These are phyloP conservation scores for Antechinus flavipes DNA, from an alignment of 2,113 vertebrate genomes.

Conservation along the genomic window DNA sequence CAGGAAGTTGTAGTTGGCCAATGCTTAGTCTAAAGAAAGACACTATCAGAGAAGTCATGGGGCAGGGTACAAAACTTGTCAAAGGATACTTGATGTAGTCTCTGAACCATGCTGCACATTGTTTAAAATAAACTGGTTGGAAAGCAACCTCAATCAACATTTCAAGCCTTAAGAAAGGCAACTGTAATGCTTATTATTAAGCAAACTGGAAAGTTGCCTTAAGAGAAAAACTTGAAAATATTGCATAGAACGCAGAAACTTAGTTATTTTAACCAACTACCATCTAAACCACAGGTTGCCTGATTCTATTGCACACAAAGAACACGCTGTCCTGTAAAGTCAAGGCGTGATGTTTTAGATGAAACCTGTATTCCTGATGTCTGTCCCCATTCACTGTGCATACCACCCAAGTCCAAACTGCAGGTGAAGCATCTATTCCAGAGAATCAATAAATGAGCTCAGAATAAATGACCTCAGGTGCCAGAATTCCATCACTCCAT, in stretches of 20 bases:
- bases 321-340: neutral
- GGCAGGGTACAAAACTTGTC: neutral
- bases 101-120: neutral
- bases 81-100: neutral
- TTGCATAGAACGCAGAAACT: neutral
- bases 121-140: neutral
- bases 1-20: neutral
- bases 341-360: neutral
- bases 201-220: neutral
- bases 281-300: neutral
- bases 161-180: neutral
- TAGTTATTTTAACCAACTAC: neutral
- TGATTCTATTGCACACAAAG: neutral
- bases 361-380: neutral
- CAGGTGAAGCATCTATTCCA: neutral
- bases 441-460: slow-evolving; percentile 41
- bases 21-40: neutral
- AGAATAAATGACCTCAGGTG: slow-evolving; percentile 13
- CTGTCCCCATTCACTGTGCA: neutral
- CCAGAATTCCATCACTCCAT: slow-evolving; percentile 36
- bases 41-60: neutral
- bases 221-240: neutral
- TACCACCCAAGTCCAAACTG: neutral
- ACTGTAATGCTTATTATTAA: neutral
- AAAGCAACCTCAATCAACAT: neutral